Evolutionary conservation across 2,797 vertebrate genomes (phyloP).

Genomic region (Pipistrellus nathusii): DNA sequence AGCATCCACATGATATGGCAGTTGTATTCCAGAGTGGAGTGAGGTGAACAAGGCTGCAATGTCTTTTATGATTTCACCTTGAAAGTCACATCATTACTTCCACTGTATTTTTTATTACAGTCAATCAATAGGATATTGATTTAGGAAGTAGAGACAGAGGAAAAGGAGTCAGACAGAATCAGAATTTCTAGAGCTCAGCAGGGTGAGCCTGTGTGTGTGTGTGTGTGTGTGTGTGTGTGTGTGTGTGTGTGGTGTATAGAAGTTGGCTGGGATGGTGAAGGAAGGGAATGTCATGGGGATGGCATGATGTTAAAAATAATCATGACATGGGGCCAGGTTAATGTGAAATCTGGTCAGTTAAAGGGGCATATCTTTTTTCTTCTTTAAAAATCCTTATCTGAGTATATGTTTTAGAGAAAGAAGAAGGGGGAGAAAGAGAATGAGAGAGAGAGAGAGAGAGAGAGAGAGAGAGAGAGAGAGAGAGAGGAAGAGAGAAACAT

Average conservation of each 20-base stretch:
- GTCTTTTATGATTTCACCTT: neutral
- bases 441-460: neutral
- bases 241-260: neutral
- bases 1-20: neutral
- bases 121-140: neutral
- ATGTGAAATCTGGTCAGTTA: neutral
- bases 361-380: neutral
- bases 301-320: neutral
- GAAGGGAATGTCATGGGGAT: neutral
- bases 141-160: neutral
- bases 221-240: neutral
- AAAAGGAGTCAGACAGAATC: neutral
- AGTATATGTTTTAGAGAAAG: too few relatives aligned
- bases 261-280: accelerated
- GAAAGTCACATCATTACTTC: neutral
- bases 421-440: neutral
- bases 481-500: too few relatives aligned
- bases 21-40: too few relatives aligned
- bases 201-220: neutral
- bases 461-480: neutral
- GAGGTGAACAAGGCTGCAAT: neutral
- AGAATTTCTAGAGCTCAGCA: neutral
- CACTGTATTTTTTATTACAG: neutral
- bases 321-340: neutral
- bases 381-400: neutral